Percentiles rank a stretch among this genome's conserved stretches.
Evolutionary conservation across 1,140 invertebrate species (phyloP).

Genomic region (Platyscapa corneri): DNA sequence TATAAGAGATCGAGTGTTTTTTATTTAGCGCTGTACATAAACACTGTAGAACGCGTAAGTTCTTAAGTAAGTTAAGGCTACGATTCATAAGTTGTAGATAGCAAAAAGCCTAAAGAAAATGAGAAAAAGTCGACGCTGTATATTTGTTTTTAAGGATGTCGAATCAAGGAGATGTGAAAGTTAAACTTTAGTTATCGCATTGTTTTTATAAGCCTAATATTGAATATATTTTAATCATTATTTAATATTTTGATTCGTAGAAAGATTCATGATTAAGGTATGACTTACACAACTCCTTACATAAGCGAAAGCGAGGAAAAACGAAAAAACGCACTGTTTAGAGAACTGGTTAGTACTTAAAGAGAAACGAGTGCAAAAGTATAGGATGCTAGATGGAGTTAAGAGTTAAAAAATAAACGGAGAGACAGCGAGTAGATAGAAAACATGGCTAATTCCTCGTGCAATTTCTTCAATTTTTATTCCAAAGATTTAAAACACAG

Average conservation of each 20-base stretch:
- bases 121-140: conserved; percentile 50
- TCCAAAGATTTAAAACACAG: conserved; percentile 44
- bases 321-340: conserved; percentile 43
- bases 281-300: background rate
- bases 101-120: conserved; percentile 33
- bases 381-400: conserved; percentile 20
- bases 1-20: conserved; percentile 49
- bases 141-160: conserved; percentile 64
- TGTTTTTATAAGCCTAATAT: background rate
- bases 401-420: conserved; percentile 21
- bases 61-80: conserved; percentile 40
- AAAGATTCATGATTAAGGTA: background rate
- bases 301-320: conserved; percentile 26
- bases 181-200: background rate
- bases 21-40: conserved; percentile 48
- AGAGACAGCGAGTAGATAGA: conserved; percentile 31
- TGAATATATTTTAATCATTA: background rate
- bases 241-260: background rate
- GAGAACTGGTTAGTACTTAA: conserved; percentile 65
- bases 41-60: conserved; percentile 40
- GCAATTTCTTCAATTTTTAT: conserved; percentile 49
- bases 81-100: conserved; percentile 51
- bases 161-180: conserved; percentile 42
- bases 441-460: conserved; percentile 36
- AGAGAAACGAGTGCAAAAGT: conserved; percentile 47